Evolutionary conservation across 2,113 vertebrate genomes (phyloP), one percentile per base, ranked within the genome.

Genomic region (Onychostoma macrolepis): DNA sequence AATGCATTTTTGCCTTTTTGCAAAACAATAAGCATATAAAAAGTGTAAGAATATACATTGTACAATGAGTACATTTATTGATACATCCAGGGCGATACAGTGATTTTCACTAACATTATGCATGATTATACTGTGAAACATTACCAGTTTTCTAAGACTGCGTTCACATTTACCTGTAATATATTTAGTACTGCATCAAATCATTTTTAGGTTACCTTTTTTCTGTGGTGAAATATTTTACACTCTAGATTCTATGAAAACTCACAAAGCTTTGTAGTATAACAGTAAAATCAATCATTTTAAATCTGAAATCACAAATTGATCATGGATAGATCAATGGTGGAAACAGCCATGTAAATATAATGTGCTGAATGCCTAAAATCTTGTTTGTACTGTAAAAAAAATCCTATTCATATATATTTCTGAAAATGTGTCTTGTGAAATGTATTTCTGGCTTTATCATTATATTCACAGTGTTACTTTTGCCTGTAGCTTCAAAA

Each of bases 301-400:
- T 2, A 63, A 15, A 15, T 11, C 1, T 65, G 26, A 19, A 65
- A 65, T 65, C 2, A 53, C 15, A 65, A 19, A 81, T 63, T 81
- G 24, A 81, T 80, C 38, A 24, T 36, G 17, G 15, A 69, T 38
- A 10, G 4, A 26, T 24, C 48, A 56, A 28, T 36, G 13, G 8
- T 36, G 28, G 21, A 84, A 58, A 71, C 26, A 50, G 19, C 12
- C 48, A 74, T 84, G 82, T 84, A 74, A 83, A 83, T 83, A 84
- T 84, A 84, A 58, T 56, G 11, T 74, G 30, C 13, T 36, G 26
- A 48, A 15, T 82, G 15, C 6, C 81, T 83, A 11, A 71, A 83
- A 71, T 48, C 4, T 76, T 4, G 41, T 76, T 43, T 76, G 74
- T 24, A 38, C 33, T 67, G 28, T 67, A 67, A 67, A 24, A 56